phyloP scores from a whole-genome alignment of 2,113 vertebrate genomes.

The Pipra filicauda region DNA sequence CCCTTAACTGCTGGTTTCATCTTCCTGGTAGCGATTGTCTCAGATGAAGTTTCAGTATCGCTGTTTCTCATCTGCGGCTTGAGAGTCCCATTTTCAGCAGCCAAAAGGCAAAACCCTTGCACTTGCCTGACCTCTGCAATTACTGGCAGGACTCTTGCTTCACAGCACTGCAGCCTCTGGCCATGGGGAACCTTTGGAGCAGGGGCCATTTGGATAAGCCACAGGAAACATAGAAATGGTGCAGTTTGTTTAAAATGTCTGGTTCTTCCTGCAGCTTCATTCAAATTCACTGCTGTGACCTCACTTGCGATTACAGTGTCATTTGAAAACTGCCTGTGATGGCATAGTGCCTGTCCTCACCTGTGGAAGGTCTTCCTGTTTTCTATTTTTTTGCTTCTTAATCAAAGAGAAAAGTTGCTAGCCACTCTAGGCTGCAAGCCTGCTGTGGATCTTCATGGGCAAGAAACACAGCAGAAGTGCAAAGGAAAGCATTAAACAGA shows the following conservation, averaged over 20 bases:
- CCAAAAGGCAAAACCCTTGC: slow-evolving; percentile 36
- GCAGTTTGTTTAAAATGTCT: not conserved
- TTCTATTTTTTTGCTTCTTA: not conserved
- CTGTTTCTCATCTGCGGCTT: slow-evolving; percentile 39
- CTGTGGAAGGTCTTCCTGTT: not conserved
- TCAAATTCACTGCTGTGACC: not conserved
- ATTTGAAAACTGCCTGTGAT: not conserved
- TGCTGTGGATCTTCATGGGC: rapidly evolving
- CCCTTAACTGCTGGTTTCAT: slow-evolving; percentile 61
- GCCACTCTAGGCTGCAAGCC: not conserved
- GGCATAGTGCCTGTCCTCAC: not conserved
- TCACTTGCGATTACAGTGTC: not conserved
- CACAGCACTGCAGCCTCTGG: not conserved
- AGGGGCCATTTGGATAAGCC: not conserved
- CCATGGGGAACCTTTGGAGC: not conserved
- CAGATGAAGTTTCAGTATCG: slow-evolving; percentile 49
- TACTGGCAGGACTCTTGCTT: not conserved
- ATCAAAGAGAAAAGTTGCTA: not conserved
- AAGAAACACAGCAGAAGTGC: not conserved
- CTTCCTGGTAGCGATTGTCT: slow-evolving; percentile 46
- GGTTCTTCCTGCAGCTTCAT: not conserved
- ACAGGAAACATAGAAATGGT: not conserved
- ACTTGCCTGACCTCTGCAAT: slow-evolving; percentile 38
- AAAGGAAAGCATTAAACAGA: not conserved
- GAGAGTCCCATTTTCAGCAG: not conserved